Evolutionary conservation across 1,140 invertebrate species (phyloP).

Genomic region (Polyergus mexicanus): DNA sequence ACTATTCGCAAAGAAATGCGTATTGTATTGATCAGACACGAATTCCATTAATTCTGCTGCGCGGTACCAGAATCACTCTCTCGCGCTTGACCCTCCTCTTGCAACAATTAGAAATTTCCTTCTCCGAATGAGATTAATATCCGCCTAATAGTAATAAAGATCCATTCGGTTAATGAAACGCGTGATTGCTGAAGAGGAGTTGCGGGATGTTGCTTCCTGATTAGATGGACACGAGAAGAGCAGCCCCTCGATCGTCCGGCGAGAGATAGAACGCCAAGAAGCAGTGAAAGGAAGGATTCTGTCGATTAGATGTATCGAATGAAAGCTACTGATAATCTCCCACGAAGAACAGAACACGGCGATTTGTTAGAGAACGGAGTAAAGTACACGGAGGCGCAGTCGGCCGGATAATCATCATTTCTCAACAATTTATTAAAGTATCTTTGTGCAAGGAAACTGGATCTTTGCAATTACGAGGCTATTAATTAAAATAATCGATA

Average conservation of each 20-base stretch:
- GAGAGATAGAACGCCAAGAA: background rate
- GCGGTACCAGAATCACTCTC: background rate
- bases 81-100: background rate
- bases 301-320: background rate
- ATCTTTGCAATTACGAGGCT: conserved; percentile 4
- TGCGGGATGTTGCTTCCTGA: conserved; percentile 12
- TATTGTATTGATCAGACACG: background rate
- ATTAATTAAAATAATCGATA: background rate
- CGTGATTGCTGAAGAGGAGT: conserved; percentile 24
- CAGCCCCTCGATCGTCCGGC: background rate
- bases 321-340: conserved; percentile 10
- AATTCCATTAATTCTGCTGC: background rate
- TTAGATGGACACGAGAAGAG: conserved; percentile 57
- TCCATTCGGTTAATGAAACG: conserved; percentile 29
- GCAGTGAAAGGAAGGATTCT: conserved; percentile 25
- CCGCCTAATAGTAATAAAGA: conserved; percentile 1
- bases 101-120: conserved; percentile 5
- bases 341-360: background rate
- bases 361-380: background rate
- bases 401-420: background rate
- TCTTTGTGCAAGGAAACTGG: background rate
- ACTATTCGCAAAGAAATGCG: background rate
- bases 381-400: background rate
- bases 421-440: background rate
- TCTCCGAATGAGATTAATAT: conserved; percentile 22